phyloP scores from a whole-genome alignment of 2,888 invertebrate species.

The Heliconius ethilla region DNA sequence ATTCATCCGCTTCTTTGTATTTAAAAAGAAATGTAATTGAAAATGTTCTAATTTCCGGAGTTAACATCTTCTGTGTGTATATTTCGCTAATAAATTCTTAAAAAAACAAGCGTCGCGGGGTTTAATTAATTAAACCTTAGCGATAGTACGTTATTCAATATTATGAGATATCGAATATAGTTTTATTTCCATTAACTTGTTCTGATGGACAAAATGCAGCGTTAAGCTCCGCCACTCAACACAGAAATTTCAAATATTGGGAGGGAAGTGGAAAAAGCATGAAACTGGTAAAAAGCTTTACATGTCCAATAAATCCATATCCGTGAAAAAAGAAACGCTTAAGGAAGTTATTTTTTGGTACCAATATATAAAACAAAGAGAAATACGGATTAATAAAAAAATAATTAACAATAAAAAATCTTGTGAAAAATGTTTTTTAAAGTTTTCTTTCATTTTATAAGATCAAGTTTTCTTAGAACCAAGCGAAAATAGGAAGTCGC shows the following conservation, averaged over 20 bases:
- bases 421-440: not conserved
- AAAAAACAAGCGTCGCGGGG: not conserved
- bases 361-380: too few relatives aligned
- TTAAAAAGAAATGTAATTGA: not conserved
- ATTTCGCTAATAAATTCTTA: not conserved
- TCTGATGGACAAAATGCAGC: not conserved
- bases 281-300: not conserved
- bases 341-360: too few relatives aligned
- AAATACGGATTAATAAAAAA: not conserved
- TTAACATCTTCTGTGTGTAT: not conserved
- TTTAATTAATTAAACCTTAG: not conserved
- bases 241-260: not conserved
- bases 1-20: not conserved
- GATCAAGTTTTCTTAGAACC: conserved; percentile 17
- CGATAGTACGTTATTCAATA: not conserved
- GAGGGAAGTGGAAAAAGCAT: not conserved
- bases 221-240: not conserved
- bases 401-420: not conserved
- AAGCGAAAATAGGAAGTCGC: conserved; percentile 28
- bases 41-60: not conserved
- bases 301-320: too few relatives aligned
- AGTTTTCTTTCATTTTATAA: not conserved
- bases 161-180: not conserved
- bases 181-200: not conserved
- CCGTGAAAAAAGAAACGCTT: too few relatives aligned